phyloP scores from a whole-genome alignment of 2,113 vertebrate genomes.

The Centropus unirufus region DNA sequence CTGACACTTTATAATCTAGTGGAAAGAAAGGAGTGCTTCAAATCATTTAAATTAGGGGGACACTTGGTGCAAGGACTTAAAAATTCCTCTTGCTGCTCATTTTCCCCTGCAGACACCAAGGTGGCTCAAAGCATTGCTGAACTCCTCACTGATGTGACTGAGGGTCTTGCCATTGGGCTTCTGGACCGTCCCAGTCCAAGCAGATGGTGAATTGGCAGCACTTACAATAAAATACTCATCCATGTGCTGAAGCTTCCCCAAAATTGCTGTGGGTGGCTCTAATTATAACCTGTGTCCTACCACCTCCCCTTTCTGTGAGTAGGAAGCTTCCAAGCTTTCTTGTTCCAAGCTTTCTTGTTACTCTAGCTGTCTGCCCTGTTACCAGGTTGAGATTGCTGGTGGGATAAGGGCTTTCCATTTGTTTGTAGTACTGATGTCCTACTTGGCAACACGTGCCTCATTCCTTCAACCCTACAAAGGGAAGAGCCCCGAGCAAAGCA shows the following conservation, averaged over 20 bases:
- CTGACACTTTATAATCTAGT: neutral
- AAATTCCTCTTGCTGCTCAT: neutral
- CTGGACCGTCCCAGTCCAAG: neutral
- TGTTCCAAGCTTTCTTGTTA: neutral
- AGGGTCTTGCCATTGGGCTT: neutral
- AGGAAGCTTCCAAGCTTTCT: conserved; percentile 10
- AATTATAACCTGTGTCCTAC: conserved; percentile 49
- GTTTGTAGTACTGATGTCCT: conserved; percentile 64
- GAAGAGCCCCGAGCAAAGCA: conserved; percentile 73
- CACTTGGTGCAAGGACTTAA: neutral
- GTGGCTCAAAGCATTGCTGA: neutral
- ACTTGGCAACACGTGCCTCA: conserved; percentile 66
- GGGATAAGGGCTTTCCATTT: conserved; percentile 49
- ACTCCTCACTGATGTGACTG: neutral
- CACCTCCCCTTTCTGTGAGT: conserved; percentile 3
- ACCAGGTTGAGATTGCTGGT: conserved; percentile 40
- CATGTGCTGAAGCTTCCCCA: conserved; percentile 34
- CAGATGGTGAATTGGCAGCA: neutral
- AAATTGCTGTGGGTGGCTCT: conserved; percentile 64
- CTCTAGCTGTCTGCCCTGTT: conserved; percentile 33
- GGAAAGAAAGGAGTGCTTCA: neutral
- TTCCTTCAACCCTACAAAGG: conserved; percentile 62
- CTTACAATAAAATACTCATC: neutral
- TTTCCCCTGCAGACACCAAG: neutral
- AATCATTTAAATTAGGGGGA: neutral